phyloP scores from a whole-genome alignment of 2,113 vertebrate genomes.

The Syrmaticus mikado region DNA sequence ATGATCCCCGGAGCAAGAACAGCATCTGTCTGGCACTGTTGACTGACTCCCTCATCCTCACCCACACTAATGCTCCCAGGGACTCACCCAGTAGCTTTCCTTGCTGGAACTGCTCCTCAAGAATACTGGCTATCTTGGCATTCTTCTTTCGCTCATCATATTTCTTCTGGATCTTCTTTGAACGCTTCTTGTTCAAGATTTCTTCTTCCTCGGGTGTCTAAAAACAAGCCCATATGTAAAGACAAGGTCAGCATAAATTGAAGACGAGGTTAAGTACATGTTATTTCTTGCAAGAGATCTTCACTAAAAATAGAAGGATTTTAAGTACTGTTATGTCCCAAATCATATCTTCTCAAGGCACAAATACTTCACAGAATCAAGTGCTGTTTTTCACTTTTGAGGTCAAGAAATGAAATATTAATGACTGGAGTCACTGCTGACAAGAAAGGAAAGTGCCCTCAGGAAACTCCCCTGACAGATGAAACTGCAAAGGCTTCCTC shows the following conservation, averaged over 20 bases:
- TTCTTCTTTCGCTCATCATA: conserved; percentile 93
- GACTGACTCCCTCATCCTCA: neutral
- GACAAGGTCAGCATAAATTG: neutral
- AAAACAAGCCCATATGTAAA: neutral
- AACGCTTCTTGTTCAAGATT: conserved; percentile 95
- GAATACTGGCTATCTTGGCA: conserved; percentile 90
- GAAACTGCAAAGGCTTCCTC: neutral
- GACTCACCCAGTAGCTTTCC: conserved; percentile 95
- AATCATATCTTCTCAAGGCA: neutral
- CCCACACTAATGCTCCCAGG: neutral
- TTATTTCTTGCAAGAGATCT: neutral
- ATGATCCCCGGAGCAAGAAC: neutral
- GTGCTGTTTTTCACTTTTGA: neutral
- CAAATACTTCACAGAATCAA: neutral
- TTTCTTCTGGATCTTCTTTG: conserved; percentile 99
- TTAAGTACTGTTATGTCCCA: neutral
- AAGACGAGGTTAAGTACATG: neutral
- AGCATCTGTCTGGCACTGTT: neutral
- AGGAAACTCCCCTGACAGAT: neutral
- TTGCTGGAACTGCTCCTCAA: conserved; percentile 98
- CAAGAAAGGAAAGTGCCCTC: neutral
- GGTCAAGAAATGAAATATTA: fast-evolving
- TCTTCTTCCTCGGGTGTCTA: conserved; percentile 98
- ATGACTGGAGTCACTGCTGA: neutral
- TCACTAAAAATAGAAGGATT: neutral